Conservation (phyloP, 2,888 invertebrate genomes). For the Harpalus rufipes region DNA sequence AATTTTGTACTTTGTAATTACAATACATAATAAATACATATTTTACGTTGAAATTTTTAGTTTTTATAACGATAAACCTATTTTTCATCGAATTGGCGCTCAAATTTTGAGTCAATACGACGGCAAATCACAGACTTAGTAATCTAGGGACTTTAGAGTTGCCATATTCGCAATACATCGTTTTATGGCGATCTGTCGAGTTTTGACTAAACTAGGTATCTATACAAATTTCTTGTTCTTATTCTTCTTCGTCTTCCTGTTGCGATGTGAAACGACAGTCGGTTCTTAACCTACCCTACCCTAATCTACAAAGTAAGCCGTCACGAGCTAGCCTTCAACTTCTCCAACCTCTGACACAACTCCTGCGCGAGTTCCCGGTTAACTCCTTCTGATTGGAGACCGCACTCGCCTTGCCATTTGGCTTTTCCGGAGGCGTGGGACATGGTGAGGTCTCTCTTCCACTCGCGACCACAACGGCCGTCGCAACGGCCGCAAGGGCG, state of each 20-base stretch:
- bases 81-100: too few relatives aligned
- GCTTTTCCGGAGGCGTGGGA: constrained; percentile 86
- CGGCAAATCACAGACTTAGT: too few relatives aligned
- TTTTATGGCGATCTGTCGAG: too few relatives aligned
- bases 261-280: background rate
- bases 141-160: too few relatives aligned
- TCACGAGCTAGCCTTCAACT: constrained; percentile 79
- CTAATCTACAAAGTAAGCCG: constrained; percentile 70
- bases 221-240: too few relatives aligned
- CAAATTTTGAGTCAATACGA: too few relatives aligned
- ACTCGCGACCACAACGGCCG: constrained; percentile 84
- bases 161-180: too few relatives aligned
- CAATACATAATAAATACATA: too few relatives aligned
- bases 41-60: too few relatives aligned
- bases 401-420: constrained; percentile 85
- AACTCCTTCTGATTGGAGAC: constrained; percentile 70
- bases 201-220: too few relatives aligned
- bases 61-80: too few relatives aligned
- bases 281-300: constrained; percentile 37
- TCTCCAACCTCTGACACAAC: constrained; percentile 79
- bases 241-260: background rate
- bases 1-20: too few relatives aligned
- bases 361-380: constrained; percentile 76
- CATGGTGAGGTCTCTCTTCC: constrained; percentile 89
- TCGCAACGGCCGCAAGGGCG: constrained; percentile 88